These are phyloP conservation scores for Nebria ingens DNA, from an alignment of 1,140 invertebrate genomes.

Conservation along the genomic window DNA sequence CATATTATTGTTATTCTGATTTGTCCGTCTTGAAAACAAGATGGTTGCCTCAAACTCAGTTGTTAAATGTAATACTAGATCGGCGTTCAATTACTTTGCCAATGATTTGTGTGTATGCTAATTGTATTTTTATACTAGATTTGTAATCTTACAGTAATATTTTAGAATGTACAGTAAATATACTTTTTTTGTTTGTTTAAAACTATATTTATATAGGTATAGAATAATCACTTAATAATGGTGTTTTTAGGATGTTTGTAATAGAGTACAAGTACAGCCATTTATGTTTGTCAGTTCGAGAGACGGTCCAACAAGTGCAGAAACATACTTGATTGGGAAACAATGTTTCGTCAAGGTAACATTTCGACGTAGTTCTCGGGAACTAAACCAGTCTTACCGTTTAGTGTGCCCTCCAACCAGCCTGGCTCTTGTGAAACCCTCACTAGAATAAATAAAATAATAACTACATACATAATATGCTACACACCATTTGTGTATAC, in stretches of 20 bases:
- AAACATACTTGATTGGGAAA: constrained; percentile 23
- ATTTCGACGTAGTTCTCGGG: constrained; percentile 96
- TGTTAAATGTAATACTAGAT: too few species aligned
- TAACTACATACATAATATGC: constrained; percentile 17
- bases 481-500: constrained; percentile 82
- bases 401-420: constrained; percentile 90
- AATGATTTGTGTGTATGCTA: too few species aligned
- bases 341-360: constrained; percentile 46
- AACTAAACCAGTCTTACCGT: constrained; percentile 88
- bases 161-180: neutral
- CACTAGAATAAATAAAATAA: constrained; percentile 46
- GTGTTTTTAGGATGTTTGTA: too few species aligned
- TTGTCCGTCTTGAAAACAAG: too few species aligned
- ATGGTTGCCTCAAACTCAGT: too few species aligned
- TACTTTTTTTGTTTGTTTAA: neutral
- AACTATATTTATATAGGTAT: neutral
- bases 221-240: neutral
- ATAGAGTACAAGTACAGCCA: too few species aligned
- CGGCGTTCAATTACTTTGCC: too few species aligned
- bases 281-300: too few species aligned
- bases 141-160: too few species aligned
- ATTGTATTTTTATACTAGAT: too few species aligned
- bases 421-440: constrained; percentile 85
- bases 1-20: neutral
- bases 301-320: too few species aligned